These are phyloP conservation scores for Halcyon chelicuti DNA, from an alignment of 2,797 vertebrate genomes.

Conservation along the genomic window DNA sequence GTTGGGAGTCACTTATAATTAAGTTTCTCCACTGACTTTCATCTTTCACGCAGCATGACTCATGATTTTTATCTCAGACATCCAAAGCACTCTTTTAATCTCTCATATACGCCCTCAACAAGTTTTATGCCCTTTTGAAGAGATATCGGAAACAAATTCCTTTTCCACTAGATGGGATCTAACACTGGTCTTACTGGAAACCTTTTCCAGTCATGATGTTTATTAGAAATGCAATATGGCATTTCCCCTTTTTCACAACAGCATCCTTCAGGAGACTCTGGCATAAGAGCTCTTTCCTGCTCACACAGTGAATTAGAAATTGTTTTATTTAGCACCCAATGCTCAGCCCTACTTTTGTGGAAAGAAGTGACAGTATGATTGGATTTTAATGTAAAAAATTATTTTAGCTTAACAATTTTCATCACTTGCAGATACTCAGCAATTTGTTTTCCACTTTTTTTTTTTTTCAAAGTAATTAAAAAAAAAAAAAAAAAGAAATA, in stretches of 20 bases:
- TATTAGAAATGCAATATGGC: neutral
- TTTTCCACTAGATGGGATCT: neutral
- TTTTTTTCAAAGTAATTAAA: neutral
- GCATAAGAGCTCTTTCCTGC: neutral
- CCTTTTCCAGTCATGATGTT: neutral
- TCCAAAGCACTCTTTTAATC: neutral
- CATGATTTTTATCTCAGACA: neutral
- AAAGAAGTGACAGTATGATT: neutral
- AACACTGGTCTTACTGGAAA: slow-evolving; percentile 4
- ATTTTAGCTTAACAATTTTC: slow-evolving; percentile 9
- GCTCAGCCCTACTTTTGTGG: neutral
- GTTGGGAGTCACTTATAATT: neutral
- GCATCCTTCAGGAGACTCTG: neutral
- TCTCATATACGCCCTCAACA: neutral
- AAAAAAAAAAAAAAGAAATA: neutral
- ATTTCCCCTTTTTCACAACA: neutral
- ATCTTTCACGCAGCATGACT: slow-evolving; percentile 1
- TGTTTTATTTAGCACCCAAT: neutral
- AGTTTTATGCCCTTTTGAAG: slow-evolving; percentile 25
- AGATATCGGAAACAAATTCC: neutral
- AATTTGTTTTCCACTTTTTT: neutral
- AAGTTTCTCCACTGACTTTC: neutral
- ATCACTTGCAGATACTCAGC: neutral
- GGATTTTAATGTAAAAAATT: neutral
- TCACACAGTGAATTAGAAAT: neutral